phyloP scores from a whole-genome alignment of 1,140 invertebrate species.

The Drosophila tani region DNA sequence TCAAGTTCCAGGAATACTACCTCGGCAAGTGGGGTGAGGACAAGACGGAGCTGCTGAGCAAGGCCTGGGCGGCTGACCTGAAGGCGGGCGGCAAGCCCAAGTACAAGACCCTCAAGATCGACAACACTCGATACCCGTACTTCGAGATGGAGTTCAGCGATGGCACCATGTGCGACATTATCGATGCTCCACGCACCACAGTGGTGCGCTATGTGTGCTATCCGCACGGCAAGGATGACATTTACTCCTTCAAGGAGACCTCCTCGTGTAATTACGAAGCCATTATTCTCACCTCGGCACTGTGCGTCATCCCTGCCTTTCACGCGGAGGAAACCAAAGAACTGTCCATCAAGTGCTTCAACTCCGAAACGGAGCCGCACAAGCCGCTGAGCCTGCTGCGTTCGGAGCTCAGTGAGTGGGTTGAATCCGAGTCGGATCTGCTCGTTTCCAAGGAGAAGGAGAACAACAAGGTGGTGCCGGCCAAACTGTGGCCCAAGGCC shows the following conservation, averaged over 20 bases:
- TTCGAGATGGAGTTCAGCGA: slow-evolving; percentile 92
- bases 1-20: slow-evolving; percentile 92
- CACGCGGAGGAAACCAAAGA: slow-evolving; percentile 93
- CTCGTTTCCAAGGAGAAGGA: slow-evolving; percentile 69
- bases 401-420: slow-evolving; percentile 89
- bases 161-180: slow-evolving; percentile 97
- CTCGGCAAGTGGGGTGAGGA: slow-evolving; percentile 91
- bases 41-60: slow-evolving; percentile 86
- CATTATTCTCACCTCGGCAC: slow-evolving; percentile 92
- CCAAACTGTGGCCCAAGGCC: slow-evolving; percentile 51
- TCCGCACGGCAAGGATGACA: slow-evolving; percentile 93
- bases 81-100: slow-evolving; percentile 85
- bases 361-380: slow-evolving; percentile 89
- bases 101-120: slow-evolving; percentile 91
- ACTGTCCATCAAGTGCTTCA: slow-evolving; percentile 92
- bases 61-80: slow-evolving; percentile 83
- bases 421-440: slow-evolving; percentile 75
- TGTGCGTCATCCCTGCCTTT: slow-evolving; percentile 96
- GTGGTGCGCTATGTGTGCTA: slow-evolving; percentile 94
- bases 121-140: slow-evolving; percentile 94
- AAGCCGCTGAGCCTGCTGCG: slow-evolving; percentile 91
- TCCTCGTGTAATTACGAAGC: slow-evolving; percentile 98
- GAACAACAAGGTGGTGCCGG: slow-evolving; percentile 47
- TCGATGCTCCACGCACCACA: slow-evolving; percentile 91
- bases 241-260: slow-evolving; percentile 96